These are phyloP conservation scores for Neoarius graeffei DNA, from an alignment of 2,113 vertebrate species.

Conservation along the genomic window DNA sequence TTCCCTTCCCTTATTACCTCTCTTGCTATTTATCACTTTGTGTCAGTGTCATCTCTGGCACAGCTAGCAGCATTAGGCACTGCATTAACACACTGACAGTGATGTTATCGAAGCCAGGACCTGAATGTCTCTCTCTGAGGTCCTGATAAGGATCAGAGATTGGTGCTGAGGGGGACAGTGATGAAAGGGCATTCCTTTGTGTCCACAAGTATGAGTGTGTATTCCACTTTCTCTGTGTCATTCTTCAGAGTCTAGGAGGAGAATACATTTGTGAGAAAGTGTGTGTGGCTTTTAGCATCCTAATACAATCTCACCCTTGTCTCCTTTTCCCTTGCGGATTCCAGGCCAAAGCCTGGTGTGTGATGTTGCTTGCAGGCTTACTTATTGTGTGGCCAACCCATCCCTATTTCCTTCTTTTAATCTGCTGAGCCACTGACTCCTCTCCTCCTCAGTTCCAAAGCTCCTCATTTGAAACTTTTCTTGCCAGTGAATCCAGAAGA, in stretches of 20 bases:
- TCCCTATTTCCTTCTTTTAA: too few species aligned
- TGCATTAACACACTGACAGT: constrained; percentile 54
- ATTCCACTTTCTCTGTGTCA: constrained; percentile 65
- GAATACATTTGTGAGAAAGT: constrained; percentile 71
- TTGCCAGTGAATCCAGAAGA: too few species aligned
- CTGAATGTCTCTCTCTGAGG: constrained; percentile 56
- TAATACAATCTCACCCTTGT: constrained; percentile 64
- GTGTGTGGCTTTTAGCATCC: constrained; percentile 59
- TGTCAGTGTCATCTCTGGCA: constrained; percentile 37
- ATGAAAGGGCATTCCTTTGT: constrained; percentile 60
- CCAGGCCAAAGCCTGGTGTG: too few species aligned
- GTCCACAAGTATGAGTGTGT: constrained; percentile 42
- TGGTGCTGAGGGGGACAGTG: constrained; percentile 69
- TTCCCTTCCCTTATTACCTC: background rate
- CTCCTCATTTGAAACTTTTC: too few species aligned
- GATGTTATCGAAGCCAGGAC: constrained; percentile 58
- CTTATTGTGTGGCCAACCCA: too few species aligned
- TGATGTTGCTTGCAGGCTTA: too few species aligned
- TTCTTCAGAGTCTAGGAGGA: constrained; percentile 67
- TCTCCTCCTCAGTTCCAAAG: too few species aligned
- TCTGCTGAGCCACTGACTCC: too few species aligned
- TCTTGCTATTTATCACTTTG: constrained; percentile 52
- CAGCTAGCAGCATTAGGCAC: constrained; percentile 62
- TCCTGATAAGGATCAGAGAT: constrained; percentile 74
- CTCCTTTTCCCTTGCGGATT: too few species aligned